Evolutionary conservation across 2,888 invertebrate species (phyloP), one percentile per base, ranked within the genome.

Genomic region (Dendrolimus pini): DNA sequence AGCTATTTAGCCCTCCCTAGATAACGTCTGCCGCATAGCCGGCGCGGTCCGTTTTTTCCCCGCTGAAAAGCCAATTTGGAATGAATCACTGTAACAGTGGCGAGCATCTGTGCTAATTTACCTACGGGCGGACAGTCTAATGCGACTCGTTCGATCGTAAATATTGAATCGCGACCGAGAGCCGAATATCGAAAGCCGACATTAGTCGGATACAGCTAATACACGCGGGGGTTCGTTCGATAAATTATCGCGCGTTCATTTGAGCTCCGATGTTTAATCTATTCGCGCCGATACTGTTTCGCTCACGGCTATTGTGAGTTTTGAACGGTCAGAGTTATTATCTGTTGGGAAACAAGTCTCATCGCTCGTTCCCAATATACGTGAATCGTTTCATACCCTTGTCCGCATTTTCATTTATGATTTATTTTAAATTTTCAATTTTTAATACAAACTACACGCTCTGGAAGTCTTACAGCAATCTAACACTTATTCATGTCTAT

Each of bases 71-170:
- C 89, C 89, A 90, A 90, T 90, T 90, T 89, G 85, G 82, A 90
- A 90, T 90, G 89, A 90, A 90, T 90, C 90, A 90, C 86, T 80
- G 89, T 83, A 85, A 87, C 88, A 83, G 86, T 82, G 81, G 86
- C 83, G 78, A 89, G 85, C 90, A 90, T 90, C 89, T 90, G 90
- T 86, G 90, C 90, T 90, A 90, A 90, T 90, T 90, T 90, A 90
- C 90, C 90, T 89, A 89, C 88, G 85, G 81, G 83, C 78, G 86
- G 89, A 89, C 90, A 90, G 88, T 87, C 89, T 90, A 90, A 90
- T 90, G 90, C 88, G 83, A 80, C 80, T 83, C 79, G 85, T 79
- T 83, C 73, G 82, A 71, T 88, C 90, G 87, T 90, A 90, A 89
- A 90, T 88, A 86, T 78, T 72, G 85, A 85, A 85, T 85, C 85